phyloP scores from a whole-genome alignment of 2,113 vertebrate species.

The Orientallactaga bullata region DNA sequence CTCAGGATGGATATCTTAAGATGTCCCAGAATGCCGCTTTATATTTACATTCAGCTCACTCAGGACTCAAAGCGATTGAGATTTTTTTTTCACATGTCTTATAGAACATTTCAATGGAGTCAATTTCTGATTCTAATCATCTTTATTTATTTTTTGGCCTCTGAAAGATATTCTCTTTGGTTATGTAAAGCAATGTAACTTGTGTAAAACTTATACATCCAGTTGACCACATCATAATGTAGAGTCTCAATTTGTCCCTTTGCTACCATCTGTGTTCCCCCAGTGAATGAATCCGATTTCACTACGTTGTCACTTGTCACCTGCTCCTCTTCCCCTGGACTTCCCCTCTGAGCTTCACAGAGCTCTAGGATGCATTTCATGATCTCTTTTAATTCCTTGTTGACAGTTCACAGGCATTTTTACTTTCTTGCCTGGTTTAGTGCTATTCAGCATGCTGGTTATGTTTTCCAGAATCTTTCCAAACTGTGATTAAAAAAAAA shows the following conservation, averaged over 20 bases:
- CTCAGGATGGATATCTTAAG: background rate
- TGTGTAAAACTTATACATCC: background rate
- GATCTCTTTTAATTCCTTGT: slow-evolving; percentile 71
- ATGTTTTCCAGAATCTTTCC: slow-evolving; percentile 46
- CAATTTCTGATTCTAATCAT: background rate
- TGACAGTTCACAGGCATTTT: slow-evolving; percentile 46
- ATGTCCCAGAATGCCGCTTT: background rate
- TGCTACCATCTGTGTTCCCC: background rate
- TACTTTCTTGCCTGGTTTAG: slow-evolving; percentile 64
- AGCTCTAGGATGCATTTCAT: slow-evolving; percentile 58
- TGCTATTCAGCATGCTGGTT: slow-evolving; percentile 56
- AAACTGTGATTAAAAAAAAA: slow-evolving; percentile 11
- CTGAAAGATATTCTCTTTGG: background rate
- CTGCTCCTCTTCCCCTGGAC: background rate
- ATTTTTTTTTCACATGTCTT: background rate
- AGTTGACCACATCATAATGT: slow-evolving; percentile 12
- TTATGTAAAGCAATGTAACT: background rate
- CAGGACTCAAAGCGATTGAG: background rate
- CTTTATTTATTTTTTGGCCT: background rate
- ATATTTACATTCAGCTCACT: background rate
- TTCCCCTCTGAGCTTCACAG: background rate
- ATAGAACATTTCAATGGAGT: background rate
- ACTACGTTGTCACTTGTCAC: slow-evolving; percentile 48
- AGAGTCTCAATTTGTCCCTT: slow-evolving; percentile 12
- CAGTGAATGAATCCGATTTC: slow-evolving; percentile 23